Percentiles rank a stretch among this genome's conserved stretches.
These are phyloP conservation scores for Diadophis punctatus DNA, from an alignment of 2,113 vertebrate genomes.

Conservation along the genomic window DNA sequence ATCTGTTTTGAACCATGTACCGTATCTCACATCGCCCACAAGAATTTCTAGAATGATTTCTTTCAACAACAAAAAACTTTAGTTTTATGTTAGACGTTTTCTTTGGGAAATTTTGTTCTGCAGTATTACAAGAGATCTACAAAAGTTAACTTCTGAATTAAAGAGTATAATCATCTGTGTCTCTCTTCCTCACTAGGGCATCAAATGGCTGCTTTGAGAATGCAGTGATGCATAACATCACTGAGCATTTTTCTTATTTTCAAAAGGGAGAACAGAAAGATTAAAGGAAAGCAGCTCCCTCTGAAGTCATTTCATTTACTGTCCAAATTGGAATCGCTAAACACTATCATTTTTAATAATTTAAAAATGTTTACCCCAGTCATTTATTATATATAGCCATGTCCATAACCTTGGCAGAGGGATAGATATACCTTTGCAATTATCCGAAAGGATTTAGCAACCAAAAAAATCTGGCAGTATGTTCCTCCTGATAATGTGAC, in stretches of 20 bases:
- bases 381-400: constrained; percentile 47
- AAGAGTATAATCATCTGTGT: constrained; percentile 14
- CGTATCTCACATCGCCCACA: not conserved
- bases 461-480: not conserved
- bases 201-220: constrained; percentile 16
- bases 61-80: not conserved
- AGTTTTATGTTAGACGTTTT: too few species aligned
- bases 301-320: constrained; percentile 39
- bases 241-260: constrained; percentile 39
- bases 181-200: constrained; percentile 14
- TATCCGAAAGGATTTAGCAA: constrained; percentile 3
- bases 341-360: constrained; percentile 12
- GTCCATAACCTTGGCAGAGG: constrained; percentile 21
- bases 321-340: constrained; percentile 28
- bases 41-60: not conserved
- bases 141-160: not conserved
- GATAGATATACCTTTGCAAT: not conserved
- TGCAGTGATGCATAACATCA: constrained; percentile 22
- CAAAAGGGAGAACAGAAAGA: constrained; percentile 43
- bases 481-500: not conserved
- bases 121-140: constrained; percentile 20
- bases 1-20: not conserved
- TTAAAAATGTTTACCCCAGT: constrained; percentile 45
- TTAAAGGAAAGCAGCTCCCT: constrained; percentile 53
- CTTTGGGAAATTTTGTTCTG: not conserved